Percentiles rank a stretch among this genome's conserved stretches.
phyloP scores from a whole-genome alignment of 2,113 vertebrate genomes.

The Ciconia maguari region DNA sequence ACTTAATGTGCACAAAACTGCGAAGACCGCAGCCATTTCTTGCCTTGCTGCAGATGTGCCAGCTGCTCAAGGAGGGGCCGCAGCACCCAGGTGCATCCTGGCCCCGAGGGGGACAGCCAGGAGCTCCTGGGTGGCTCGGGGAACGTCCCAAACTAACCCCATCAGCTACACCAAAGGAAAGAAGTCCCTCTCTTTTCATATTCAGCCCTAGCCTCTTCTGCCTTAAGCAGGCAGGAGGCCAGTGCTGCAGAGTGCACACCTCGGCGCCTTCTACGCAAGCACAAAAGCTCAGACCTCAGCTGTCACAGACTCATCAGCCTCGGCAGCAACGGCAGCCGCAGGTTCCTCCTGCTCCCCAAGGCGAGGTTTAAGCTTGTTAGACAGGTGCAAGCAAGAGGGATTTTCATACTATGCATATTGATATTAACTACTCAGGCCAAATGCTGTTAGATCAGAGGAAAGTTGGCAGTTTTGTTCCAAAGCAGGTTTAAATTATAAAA shows the following conservation, averaged over 20 bases:
- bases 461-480: conserved; percentile 26
- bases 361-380: conserved; percentile 30
- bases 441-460: conserved; percentile 31
- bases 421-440: conserved; percentile 46
- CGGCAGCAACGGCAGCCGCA: not conserved
- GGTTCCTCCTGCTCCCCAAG: conserved; percentile 32
- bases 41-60: conserved; percentile 37
- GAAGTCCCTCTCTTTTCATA: not conserved
- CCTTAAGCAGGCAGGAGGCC: not conserved
- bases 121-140: not conserved
- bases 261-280: not conserved
- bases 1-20: conserved; percentile 29
- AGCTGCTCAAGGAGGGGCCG: not conserved
- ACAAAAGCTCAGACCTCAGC: not conserved
- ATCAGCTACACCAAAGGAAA: not conserved
- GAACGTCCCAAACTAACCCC: not conserved
- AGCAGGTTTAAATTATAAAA: conserved; percentile 55
- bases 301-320: not conserved
- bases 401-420: conserved; percentile 51
- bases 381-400: conserved; percentile 37
- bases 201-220: not conserved
- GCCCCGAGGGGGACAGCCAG: not conserved
- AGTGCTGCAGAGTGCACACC: not conserved
- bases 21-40: conserved; percentile 10
- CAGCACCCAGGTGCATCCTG: not conserved